Conservation (phyloP, 2,888 invertebrate species). For the Diachrysia chrysitis region DNA sequence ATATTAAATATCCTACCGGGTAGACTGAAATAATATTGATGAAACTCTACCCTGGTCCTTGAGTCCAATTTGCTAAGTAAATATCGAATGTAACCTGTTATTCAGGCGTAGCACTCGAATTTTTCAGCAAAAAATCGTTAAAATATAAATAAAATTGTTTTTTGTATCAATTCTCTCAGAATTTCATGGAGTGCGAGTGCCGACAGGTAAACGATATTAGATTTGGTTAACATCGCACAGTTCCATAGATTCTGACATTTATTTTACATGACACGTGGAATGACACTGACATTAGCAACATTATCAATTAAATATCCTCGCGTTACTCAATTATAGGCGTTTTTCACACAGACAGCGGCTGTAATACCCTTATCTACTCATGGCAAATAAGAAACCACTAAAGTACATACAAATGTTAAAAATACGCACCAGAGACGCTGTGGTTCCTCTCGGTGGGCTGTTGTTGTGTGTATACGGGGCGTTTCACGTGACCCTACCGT, state of each 20-base stretch:
- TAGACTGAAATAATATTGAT: neutral
- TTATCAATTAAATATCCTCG: conserved; percentile 19
- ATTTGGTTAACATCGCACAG: conserved; percentile 28
- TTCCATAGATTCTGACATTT: conserved; percentile 34
- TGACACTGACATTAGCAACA: conserved; percentile 34
- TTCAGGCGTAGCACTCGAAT: neutral
- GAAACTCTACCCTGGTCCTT: neutral
- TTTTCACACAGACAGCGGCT: conserved; percentile 30
- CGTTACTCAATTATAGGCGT: conserved; percentile 36
- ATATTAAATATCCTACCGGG: neutral
- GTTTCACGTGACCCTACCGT: conserved; percentile 63
- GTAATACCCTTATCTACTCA: conserved; percentile 37
- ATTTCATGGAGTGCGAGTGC: neutral
- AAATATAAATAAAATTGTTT: neutral
- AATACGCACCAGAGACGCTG: conserved; percentile 56
- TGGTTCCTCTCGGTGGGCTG: conserved; percentile 31
- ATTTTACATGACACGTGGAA: conserved; percentile 51
- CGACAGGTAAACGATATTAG: conserved; percentile 24
- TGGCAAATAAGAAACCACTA: conserved; percentile 58
- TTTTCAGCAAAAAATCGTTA: neutral
- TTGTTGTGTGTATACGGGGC: conserved; percentile 28
- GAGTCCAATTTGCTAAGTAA: neutral
- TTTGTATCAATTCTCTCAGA: neutral
- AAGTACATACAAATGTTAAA: conserved; percentile 52
- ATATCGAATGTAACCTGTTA: neutral